Percentiles rank a stretch among this genome's conserved stretches.
phyloP scores from a whole-genome alignment of 1,140 invertebrate species.

The Drosophila grimshawi region DNA sequence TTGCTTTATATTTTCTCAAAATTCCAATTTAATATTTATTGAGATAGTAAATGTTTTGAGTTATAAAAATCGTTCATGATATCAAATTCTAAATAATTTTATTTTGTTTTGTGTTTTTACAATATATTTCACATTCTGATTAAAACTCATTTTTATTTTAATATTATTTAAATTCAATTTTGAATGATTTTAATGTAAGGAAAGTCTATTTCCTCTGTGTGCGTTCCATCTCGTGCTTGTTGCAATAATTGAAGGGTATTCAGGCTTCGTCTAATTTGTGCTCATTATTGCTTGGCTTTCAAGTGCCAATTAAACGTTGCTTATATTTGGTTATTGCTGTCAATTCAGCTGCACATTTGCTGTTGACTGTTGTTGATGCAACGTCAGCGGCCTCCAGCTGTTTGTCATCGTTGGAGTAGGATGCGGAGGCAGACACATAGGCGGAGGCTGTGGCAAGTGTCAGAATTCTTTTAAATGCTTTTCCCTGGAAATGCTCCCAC shows the following conservation, averaged over 20 bases:
- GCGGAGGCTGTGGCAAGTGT: constrained; percentile 15
- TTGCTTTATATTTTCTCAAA: too few relatives aligned
- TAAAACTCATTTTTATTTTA: too few relatives aligned
- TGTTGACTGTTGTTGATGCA: constrained; percentile 40
- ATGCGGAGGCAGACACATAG: constrained; percentile 11
- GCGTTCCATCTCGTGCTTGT: background rate
- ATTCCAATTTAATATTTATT: too few relatives aligned
- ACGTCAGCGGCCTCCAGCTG: constrained; percentile 53
- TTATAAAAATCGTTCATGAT: too few relatives aligned
- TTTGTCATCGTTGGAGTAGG: constrained; percentile 55
- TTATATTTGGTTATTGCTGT: constrained; percentile 71
- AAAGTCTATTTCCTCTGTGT: too few relatives aligned
- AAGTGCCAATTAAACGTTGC: constrained; percentile 71
- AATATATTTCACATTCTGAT: too few relatives aligned
- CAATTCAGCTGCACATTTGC: constrained; percentile 60
- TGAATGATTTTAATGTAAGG: background rate
- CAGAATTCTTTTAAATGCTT: constrained; percentile 47
- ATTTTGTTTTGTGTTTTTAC: too few relatives aligned
- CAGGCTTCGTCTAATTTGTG: background rate
- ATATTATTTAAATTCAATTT: too few relatives aligned
- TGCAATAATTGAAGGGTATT: constrained; percentile 9
- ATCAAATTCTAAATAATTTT: too few relatives aligned
- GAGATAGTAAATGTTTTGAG: too few relatives aligned
- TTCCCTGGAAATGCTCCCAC: constrained; percentile 40
- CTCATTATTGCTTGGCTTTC: constrained; percentile 23